phyloP scores from a whole-genome alignment of 2,888 invertebrate genomes.

The Siphlonurus alternatus region DNA sequence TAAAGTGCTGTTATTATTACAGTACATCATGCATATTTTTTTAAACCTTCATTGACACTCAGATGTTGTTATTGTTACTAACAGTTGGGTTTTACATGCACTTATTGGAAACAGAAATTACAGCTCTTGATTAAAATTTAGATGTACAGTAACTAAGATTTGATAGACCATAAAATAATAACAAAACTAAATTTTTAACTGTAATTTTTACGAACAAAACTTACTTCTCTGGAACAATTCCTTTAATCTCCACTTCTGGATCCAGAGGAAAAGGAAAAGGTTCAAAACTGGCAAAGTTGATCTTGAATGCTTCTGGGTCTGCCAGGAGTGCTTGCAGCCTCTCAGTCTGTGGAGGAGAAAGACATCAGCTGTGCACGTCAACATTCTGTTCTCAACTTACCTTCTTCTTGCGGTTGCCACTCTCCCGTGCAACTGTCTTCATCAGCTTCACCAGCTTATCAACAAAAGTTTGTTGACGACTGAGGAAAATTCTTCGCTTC shows the following conservation, averaged over 20 bases:
- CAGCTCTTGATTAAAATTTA: too few relatives aligned
- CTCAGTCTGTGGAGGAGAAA: too few relatives aligned
- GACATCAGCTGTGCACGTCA: too few relatives aligned
- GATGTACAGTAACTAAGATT: too few relatives aligned
- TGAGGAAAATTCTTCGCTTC: slow-evolving; percentile 55
- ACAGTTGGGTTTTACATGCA: too few relatives aligned
- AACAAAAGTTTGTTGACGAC: slow-evolving; percentile 78
- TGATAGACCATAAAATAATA: too few relatives aligned
- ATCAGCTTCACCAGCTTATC: slow-evolving; percentile 78
- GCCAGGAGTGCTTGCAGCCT: slow-evolving; percentile 67
- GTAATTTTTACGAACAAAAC: too few relatives aligned
- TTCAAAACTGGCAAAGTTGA: slow-evolving; percentile 79
- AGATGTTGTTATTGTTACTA: too few relatives aligned
- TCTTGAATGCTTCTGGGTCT: slow-evolving; percentile 64
- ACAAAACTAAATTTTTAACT: too few relatives aligned
- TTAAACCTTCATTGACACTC: too few relatives aligned
- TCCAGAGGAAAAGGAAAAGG: slow-evolving; percentile 89
- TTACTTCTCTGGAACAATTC: slow-evolving; percentile 67
- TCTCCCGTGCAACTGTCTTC: slow-evolving; percentile 75
- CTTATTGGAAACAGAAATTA: too few relatives aligned
- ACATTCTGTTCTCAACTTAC: slow-evolving; percentile 22
- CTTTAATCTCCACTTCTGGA: slow-evolving; percentile 74
- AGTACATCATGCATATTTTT: background rate
- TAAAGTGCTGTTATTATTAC: too few relatives aligned
- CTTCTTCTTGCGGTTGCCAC: slow-evolving; percentile 81